Evolutionary conservation across 2,797 vertebrate genomes (phyloP), one percentile per base, ranked within the genome.

Genomic region (Poeciliopsis gracilis): DNA sequence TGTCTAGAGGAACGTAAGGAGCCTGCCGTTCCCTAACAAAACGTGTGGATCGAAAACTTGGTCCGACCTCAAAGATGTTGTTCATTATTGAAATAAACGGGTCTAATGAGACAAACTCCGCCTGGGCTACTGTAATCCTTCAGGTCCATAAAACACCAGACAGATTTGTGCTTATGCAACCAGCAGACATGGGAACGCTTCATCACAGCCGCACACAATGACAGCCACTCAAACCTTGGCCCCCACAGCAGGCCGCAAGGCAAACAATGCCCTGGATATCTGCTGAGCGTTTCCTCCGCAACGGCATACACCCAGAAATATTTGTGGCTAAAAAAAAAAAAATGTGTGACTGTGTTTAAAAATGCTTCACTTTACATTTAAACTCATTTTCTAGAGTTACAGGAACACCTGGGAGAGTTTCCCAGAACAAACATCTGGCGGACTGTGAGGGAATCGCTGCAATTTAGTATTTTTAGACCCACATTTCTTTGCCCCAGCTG

Each of bases 211-310:
- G 51, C 70, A 82, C 76, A 67, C 70, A 82, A 84, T 80, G 83
- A 80, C 75, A 83, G 72, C 43, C 80, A 75, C 81, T 90, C 74
- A 51, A 72, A 79, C 86, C 74, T 85, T 91, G 84, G 85, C 84
- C 49, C 3, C n/a, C 36, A 13, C 72, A 23, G 5, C 53, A 28
- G 77, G 43, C 47, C 82, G 61, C 83, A 77, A 72, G 69, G 83
- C 36, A 78, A 87, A 89, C 81, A 18, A 12, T 53, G 71, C 46
- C 0, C 25, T 59, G 66, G 41, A 72, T 74, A 72, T 83, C 55
- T 70, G 75, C 63, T 4, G 46, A 72, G 43, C 23, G 46, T 20
- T 75, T 73, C n/a, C 70, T 25, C 67, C 47, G 47, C 78, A 18
- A 73, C 47, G 6, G 70, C n/a, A 23, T 55, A 30, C 11, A 36